Conservation (phyloP, 2,797 vertebrate genomes). For the Crocidura indochinensis region DNA sequence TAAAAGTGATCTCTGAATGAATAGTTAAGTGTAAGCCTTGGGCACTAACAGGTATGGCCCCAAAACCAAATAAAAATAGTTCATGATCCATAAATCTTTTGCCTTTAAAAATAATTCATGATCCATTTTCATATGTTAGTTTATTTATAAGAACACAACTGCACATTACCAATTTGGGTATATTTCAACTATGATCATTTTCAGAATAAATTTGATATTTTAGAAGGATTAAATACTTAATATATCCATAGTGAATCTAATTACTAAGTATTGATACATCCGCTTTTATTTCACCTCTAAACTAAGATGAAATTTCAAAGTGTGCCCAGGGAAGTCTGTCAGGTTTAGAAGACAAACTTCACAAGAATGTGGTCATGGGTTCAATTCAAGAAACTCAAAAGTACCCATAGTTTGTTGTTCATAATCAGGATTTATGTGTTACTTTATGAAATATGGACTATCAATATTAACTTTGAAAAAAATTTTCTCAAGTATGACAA, state of each 20-base stretch:
- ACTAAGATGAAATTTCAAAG: neutral
- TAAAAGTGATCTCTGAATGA: too few species aligned
- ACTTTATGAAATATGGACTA: neutral
- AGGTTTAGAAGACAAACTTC: too few species aligned
- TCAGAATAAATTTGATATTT: slow-evolving; percentile 37
- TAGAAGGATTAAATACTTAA: neutral
- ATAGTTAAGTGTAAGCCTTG: too few species aligned
- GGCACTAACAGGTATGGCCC: too few species aligned
- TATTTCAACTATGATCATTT: neutral
- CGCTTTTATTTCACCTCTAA: slow-evolving; percentile 32
- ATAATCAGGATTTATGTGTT: neutral
- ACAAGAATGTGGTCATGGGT: too few species aligned
- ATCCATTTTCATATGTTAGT: neutral
- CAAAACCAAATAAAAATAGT: too few species aligned
- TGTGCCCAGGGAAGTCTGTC: neutral
- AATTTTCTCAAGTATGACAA: neutral
- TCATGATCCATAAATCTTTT: too few species aligned
- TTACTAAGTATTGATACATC: neutral
- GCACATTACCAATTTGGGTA: slow-evolving; percentile 24
- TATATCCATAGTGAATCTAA: neutral
- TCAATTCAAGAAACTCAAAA: neutral
- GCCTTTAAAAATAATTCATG: too few species aligned
- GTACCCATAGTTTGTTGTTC: neutral
- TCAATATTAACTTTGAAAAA: neutral
- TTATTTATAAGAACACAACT: neutral